A percentile compares a stretch with the other conserved stretches of the same genome.
Conservation (phyloP, 2,797 vertebrate species). For the Carcharodon carcharias region DNA sequence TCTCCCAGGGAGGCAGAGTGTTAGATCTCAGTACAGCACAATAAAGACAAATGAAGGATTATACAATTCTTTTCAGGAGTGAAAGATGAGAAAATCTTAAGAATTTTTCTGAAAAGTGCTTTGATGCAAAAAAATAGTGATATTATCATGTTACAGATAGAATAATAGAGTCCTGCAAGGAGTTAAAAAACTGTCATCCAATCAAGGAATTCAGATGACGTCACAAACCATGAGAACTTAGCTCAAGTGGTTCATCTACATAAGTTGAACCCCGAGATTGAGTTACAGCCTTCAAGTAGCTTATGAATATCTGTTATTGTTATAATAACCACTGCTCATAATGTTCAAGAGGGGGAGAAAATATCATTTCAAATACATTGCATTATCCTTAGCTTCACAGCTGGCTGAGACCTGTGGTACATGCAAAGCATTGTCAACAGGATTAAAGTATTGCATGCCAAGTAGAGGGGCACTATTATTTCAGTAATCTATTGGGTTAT, state of each 20-base stretch:
- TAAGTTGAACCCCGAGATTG: constrained; percentile 20
- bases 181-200: background rate
- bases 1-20: background rate
- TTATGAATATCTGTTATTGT: constrained; percentile 23
- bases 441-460: constrained; percentile 23
- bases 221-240: constrained; percentile 13
- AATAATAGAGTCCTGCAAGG: background rate
- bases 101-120: background rate
- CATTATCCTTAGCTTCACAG: background rate
- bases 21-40: background rate
- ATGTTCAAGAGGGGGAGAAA: background rate
- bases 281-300: constrained; percentile 4
- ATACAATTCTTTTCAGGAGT: constrained; percentile 12
- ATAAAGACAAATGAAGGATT: constrained; percentile 9
- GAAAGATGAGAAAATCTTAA: constrained; percentile 27
- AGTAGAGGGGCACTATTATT: constrained; percentile 9
- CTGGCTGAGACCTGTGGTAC: background rate
- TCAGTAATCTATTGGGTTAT: constrained; percentile 14
- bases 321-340: background rate
- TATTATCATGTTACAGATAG: constrained; percentile 23
- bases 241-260: constrained; percentile 7
- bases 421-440: background rate
- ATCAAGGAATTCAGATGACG: constrained; percentile 12
- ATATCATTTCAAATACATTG: background rate
- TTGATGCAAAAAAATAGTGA: background rate